Percentiles rank a stretch among this genome's conserved stretches.
Evolutionary conservation across 2,113 vertebrate genomes (phyloP).

Genomic region (Gallinago undulata): DNA sequence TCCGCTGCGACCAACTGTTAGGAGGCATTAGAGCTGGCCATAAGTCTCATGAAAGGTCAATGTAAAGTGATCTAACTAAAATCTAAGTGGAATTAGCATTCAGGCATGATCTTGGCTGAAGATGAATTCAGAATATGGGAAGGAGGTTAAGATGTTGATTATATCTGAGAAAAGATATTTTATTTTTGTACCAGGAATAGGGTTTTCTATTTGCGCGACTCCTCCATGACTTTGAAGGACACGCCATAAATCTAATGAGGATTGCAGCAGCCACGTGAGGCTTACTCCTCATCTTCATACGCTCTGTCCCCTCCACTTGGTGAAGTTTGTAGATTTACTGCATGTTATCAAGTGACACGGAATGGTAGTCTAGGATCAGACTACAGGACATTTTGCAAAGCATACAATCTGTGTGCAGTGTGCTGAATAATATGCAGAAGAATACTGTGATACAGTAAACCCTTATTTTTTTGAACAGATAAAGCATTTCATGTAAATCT

Average conservation of each 20-base stretch:
- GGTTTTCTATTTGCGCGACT: neutral
- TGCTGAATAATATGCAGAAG: neutral
- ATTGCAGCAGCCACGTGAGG: neutral
- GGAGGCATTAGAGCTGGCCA: neutral
- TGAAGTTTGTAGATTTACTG: neutral
- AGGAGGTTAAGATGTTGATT: neutral
- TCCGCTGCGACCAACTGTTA: neutral
- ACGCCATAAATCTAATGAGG: neutral
- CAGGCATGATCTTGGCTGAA: neutral
- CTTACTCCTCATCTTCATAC: neutral
- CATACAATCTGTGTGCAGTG: neutral
- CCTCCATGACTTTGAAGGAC: neutral
- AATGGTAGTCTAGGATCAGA: neutral
- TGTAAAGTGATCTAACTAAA: neutral
- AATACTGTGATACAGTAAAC: rapidly evolving
- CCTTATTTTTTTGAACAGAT: neutral
- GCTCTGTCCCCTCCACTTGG: neutral
- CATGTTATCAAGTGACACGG: neutral
- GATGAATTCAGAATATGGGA: neutral
- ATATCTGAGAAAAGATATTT: neutral
- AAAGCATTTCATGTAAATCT: neutral
- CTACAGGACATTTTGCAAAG: neutral
- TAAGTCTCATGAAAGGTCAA: neutral
- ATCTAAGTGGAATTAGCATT: neutral
- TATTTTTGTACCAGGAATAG: neutral